Percentiles rank a stretch among this genome's conserved stretches.
phyloP scores from a whole-genome alignment of 2,797 vertebrate species.

The Lacerta bilineata region DNA sequence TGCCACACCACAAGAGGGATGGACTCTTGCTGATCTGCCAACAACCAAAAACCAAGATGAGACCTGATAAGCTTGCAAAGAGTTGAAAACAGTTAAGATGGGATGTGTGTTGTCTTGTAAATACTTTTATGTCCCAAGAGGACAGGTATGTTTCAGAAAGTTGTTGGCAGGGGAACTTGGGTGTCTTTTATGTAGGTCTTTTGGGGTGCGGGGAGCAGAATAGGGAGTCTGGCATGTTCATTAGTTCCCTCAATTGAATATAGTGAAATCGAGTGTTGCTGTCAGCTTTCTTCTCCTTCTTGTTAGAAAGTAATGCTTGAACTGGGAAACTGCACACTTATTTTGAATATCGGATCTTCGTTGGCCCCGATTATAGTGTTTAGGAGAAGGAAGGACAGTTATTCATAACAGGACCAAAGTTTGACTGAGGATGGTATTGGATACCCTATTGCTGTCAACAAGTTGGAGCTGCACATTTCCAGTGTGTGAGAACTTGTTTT shows the following conservation, averaged over 20 bases:
- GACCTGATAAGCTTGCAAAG: neutral
- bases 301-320: neutral
- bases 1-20: neutral
- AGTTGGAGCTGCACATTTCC: neutral
- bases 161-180: neutral
- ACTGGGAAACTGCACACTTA: neutral
- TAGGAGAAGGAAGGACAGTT: neutral
- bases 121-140: neutral
- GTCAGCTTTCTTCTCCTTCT: neutral
- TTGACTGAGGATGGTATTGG: neutral
- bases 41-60: neutral
- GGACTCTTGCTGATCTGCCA: neutral
- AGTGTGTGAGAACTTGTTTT: conserved; percentile 22
- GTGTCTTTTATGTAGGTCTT: neutral
- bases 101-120: neutral
- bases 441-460: neutral
- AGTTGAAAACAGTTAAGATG: neutral
- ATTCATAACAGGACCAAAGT: neutral
- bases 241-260: neutral
- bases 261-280: neutral
- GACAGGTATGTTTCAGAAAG: neutral
- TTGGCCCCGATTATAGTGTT: neutral
- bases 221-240: neutral
- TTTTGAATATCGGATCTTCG: neutral
- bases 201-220: neutral